These are phyloP conservation scores for Nothoprocta pentlandii DNA, from an alignment of 2,113 vertebrate genomes.

Conservation along the genomic window DNA sequence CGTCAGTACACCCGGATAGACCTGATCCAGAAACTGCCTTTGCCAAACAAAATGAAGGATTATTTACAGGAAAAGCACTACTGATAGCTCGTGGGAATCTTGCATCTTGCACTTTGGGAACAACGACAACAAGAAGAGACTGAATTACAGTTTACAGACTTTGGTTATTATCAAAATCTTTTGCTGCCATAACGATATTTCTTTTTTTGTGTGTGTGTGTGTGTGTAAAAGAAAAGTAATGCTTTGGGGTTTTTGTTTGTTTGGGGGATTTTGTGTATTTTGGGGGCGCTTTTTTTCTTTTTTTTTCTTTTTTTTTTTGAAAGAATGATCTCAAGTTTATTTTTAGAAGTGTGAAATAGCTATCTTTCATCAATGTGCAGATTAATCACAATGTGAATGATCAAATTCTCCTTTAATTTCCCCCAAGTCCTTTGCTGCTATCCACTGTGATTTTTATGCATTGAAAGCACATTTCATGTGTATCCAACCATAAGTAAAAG, in stretches of 20 bases:
- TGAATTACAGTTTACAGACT: slow-evolving; percentile 92
- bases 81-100: slow-evolving; percentile 88
- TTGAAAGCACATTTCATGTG: slow-evolving; percentile 87
- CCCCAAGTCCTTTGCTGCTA: slow-evolving; percentile 84
- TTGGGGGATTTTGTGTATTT: slow-evolving; percentile 49
- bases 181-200: slow-evolving; percentile 84
- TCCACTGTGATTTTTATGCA: slow-evolving; percentile 89
- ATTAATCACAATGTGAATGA: slow-evolving; percentile 85
- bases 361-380: slow-evolving; percentile 80
- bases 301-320: neutral
- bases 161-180: slow-evolving; percentile 80
- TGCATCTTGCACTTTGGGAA: slow-evolving; percentile 95
- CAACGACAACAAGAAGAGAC: slow-evolving; percentile 81
- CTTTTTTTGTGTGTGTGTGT: slow-evolving; percentile 72
- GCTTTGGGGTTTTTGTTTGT: slow-evolving; percentile 60
- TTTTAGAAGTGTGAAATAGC: slow-evolving; percentile 78
- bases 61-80: slow-evolving; percentile 99
- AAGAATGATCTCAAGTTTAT: slow-evolving; percentile 74
- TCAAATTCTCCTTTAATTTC: slow-evolving; percentile 74
- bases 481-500: slow-evolving; percentile 78
- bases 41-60: slow-evolving; percentile 99
- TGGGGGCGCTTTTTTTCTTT: slow-evolving; percentile 52
- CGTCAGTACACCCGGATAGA: slow-evolving; percentile 98
- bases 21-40: slow-evolving; percentile 98
- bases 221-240: slow-evolving; percentile 73